Percentiles rank a stretch among this genome's conserved stretches.
Conservation (phyloP, 2,797 vertebrate genomes). For the Tapirus indicus region DNA sequence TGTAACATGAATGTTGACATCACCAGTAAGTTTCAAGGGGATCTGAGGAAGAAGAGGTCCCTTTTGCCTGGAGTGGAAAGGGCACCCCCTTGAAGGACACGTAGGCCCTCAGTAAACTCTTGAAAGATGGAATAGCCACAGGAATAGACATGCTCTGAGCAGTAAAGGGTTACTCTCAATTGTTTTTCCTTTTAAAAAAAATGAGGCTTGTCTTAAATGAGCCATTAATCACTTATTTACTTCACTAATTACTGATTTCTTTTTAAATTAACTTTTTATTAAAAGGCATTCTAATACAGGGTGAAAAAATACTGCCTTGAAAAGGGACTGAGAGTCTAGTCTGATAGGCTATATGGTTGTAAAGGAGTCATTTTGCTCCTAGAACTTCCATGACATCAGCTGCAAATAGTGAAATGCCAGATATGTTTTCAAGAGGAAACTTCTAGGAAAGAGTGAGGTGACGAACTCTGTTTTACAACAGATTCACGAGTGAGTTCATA, state of each 20-base stretch:
- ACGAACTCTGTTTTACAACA: background rate
- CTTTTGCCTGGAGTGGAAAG: background rate
- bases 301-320: background rate
- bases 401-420: background rate
- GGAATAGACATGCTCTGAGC: background rate
- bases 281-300: background rate
- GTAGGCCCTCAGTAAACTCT: background rate
- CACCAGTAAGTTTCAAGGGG: background rate
- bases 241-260: conserved; percentile 62
- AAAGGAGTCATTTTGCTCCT: background rate
- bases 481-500: background rate
- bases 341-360: background rate
- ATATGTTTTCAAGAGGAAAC: background rate
- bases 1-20: background rate
- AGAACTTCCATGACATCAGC: background rate
- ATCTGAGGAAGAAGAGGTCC: background rate
- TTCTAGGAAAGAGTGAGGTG: background rate
- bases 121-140: background rate
- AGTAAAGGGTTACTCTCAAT: conserved; percentile 45
- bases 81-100: accelerated
- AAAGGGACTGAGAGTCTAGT: background rate
- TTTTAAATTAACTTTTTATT: conserved; percentile 68
- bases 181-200: background rate
- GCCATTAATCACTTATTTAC: conserved; percentile 61
- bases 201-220: conserved; percentile 60